Conservation (phyloP, 2,113 vertebrate genomes). For the Heptranchias perlo region DNA sequence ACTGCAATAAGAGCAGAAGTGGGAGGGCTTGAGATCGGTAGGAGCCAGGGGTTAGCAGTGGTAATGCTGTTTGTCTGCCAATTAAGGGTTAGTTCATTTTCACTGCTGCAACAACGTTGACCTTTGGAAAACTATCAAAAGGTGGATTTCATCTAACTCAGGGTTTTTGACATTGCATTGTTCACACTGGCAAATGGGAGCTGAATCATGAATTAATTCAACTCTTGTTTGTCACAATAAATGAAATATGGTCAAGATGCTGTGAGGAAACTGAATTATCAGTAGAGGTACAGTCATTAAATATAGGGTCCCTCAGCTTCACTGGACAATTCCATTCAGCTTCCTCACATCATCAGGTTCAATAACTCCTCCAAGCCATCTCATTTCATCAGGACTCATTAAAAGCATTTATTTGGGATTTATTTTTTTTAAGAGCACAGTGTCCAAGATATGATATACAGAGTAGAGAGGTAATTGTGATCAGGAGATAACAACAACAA, state of each 20-base stretch:
- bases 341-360: not conserved
- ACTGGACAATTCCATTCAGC: not conserved
- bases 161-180: not conserved
- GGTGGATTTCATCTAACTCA: not conserved
- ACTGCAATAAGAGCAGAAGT: not conserved
- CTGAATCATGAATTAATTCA: not conserved
- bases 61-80: not conserved
- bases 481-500: not conserved
- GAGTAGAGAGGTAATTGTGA: not conserved
- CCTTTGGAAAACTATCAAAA: not conserved
- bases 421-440: not conserved
- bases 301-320: not conserved
- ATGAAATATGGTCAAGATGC: not conserved
- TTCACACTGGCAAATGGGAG: not conserved
- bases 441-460: too few relatives aligned
- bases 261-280: not conserved
- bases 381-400: not conserved
- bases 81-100: not conserved
- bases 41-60: not conserved
- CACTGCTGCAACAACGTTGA: not conserved
- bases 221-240: not conserved
- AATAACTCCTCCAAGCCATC: not conserved
- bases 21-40: not conserved
- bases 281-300: not conserved
- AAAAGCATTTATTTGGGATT: not conserved